These are phyloP conservation scores for Noctua janthe DNA, from an alignment of 2,888 invertebrate species.

Conservation along the genomic window DNA sequence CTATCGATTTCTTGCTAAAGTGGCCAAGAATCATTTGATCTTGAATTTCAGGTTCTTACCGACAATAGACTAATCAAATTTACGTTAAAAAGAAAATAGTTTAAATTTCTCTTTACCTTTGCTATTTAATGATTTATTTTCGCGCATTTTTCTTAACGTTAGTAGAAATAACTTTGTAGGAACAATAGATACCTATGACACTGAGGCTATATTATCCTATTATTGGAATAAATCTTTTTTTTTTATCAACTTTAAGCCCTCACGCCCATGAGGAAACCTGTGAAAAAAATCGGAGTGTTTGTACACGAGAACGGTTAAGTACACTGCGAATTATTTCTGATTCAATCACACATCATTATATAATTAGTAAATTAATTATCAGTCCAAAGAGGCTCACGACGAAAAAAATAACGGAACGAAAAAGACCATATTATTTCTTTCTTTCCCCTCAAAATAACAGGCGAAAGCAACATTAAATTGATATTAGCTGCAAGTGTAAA, in stretches of 20 bases:
- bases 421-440: constrained; percentile 20
- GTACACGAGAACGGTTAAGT: neutral
- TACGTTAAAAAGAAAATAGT: constrained; percentile 44
- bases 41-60: constrained; percentile 33
- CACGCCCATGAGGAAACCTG: neutral
- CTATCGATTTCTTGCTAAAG: constrained; percentile 23
- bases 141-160: constrained; percentile 7
- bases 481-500: constrained; percentile 62
- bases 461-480: constrained; percentile 58
- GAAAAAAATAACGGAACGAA: neutral
- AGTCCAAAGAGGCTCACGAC: neutral
- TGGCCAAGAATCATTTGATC: constrained; percentile 25
- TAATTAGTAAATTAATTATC: neutral
- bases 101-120: constrained; percentile 24
- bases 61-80: constrained; percentile 42
- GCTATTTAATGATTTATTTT: constrained; percentile 32
- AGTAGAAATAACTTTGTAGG: neutral
- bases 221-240: neutral
- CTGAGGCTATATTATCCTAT: neutral
- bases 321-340: neutral
- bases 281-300: neutral
- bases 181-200: neutral
- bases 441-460: constrained; percentile 21
- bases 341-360: neutral
- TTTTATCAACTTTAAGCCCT: neutral